Conservation (phyloP, 2,797 vertebrate species). For the Avahi laniger region DNA sequence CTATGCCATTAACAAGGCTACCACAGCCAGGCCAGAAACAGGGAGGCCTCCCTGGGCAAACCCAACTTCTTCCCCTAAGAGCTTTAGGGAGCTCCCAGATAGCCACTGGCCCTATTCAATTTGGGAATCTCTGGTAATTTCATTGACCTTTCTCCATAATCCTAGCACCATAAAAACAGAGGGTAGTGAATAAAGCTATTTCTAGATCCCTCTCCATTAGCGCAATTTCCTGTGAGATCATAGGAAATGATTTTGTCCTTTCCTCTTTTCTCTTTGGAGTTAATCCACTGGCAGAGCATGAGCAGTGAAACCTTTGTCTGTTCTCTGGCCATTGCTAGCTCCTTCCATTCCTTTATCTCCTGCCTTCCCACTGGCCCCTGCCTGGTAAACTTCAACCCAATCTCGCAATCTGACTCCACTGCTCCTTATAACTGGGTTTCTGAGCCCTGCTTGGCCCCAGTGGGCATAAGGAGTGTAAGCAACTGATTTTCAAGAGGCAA, state of each 20-base stretch:
- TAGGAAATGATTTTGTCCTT: constrained; percentile 17
- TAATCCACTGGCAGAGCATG: neutral
- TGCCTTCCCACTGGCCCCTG: neutral
- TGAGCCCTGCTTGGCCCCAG: neutral
- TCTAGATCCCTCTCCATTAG: neutral
- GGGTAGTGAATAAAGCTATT: neutral
- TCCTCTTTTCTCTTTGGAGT: neutral
- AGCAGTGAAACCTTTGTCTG: neutral
- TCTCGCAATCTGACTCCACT: neutral
- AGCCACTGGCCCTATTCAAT: neutral
- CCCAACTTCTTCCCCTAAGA: neutral
- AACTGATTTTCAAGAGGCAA: neutral
- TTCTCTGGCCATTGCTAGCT: neutral
- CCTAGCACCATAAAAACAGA: neutral
- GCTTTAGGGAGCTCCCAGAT: neutral
- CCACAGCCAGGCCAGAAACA: neutral
- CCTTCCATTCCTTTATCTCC: neutral
- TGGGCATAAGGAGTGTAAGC: neutral
- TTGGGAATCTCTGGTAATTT: neutral
- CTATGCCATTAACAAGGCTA: neutral
- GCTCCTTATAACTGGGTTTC: neutral
- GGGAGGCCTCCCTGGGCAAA: neutral
- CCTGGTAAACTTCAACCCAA: neutral
- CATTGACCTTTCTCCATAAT: neutral
- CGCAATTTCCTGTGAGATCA: neutral